A percentile compares a stretch with the other conserved stretches of the same genome.
These are phyloP conservation scores for Montipora efflorescens DNA, from an alignment of 64 coral and sea anemone species.

Conservation along the genomic window DNA sequence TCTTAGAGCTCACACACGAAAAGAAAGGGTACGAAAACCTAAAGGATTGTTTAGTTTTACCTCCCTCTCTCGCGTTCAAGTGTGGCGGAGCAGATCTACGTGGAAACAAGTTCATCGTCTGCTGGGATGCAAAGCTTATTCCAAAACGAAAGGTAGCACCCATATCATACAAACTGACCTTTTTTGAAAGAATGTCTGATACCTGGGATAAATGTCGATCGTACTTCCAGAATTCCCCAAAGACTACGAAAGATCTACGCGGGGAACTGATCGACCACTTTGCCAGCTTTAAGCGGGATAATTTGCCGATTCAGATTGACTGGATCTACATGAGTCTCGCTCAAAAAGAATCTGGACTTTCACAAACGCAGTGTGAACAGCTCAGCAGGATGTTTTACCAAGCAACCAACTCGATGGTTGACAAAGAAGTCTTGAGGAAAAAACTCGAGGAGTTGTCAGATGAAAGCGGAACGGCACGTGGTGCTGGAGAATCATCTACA, in stretches of 20 bases:
- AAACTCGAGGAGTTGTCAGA: not conserved
- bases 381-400: constrained; percentile 23
- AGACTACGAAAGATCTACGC: not conserved
- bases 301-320: constrained; percentile 28
- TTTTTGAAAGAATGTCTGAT: not conserved
- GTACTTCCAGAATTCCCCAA: not conserved
- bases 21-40: constrained; percentile 43
- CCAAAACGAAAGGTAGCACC: constrained; percentile 25
- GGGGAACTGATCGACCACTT: constrained; percentile 50
- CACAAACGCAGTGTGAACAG: constrained; percentile 9
- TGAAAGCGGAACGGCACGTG: no score
- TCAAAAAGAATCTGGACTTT: not conserved
- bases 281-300: not conserved
- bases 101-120: constrained; percentile 84
- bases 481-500: no score
- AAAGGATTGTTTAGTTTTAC: constrained; percentile 75
- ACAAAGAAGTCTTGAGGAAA: not conserved
- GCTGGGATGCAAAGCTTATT: constrained; percentile 76
- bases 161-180: constrained; percentile 43
- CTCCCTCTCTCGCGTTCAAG: constrained; percentile 25
- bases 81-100: constrained; percentile 51
- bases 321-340: constrained; percentile 16
- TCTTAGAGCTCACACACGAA: constrained; percentile 42
- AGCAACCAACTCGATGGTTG: not conserved
- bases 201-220: not conserved